Conservation (phyloP, 2,113 vertebrate species). For the Cervus canadensis region DNA sequence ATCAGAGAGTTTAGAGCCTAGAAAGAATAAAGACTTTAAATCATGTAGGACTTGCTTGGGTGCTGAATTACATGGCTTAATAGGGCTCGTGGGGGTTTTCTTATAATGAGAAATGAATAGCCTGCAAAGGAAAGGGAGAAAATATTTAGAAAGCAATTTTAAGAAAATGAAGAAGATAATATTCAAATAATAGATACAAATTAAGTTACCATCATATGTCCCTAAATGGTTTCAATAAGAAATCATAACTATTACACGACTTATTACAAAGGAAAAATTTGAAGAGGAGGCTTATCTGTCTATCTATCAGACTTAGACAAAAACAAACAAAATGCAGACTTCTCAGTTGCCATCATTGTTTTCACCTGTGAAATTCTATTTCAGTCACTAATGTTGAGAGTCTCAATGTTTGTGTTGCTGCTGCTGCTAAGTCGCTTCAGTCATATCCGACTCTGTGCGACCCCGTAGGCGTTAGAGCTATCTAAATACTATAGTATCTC, state of each 20-base stretch:
- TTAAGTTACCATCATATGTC: background rate
- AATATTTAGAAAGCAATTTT: background rate
- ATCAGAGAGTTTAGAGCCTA: background rate
- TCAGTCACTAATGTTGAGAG: background rate
- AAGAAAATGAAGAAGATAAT: background rate
- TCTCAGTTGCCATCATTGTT: background rate
- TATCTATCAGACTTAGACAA: background rate
- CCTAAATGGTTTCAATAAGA: background rate
- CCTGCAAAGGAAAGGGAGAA: background rate
- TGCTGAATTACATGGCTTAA: background rate
- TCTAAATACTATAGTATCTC: background rate
- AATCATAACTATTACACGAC: background rate
- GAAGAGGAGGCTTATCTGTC: background rate
- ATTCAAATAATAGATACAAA: background rate
- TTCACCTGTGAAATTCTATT: background rate
- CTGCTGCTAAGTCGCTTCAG: too few species aligned
- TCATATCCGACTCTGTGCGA: too few species aligned
- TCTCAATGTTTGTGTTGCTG: background rate
- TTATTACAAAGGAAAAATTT: background rate
- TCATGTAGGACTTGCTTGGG: background rate
- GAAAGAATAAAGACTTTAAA: background rate
- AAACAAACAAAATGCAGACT: background rate
- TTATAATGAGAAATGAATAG: background rate
- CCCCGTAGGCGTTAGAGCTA: background rate
- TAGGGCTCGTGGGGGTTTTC: background rate